phyloP scores from a whole-genome alignment of 2,797 vertebrate species.

The Hippopotamyrus pictus region DNA sequence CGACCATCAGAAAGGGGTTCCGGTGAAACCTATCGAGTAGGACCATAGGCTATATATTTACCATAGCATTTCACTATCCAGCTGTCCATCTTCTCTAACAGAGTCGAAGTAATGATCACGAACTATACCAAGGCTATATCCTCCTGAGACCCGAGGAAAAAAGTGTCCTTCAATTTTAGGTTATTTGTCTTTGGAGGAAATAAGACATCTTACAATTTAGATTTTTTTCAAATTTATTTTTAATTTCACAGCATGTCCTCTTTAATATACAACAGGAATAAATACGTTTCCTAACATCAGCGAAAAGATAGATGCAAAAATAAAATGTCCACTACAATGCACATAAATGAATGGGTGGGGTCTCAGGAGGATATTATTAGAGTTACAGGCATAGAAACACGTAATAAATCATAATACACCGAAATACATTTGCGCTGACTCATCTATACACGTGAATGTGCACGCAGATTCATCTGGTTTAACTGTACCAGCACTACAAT shows the following conservation, averaged over 20 bases:
- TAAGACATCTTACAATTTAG: too few relatives aligned
- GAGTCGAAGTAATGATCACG: background rate
- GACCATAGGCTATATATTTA: background rate
- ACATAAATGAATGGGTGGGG: too few relatives aligned
- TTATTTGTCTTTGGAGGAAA: too few relatives aligned
- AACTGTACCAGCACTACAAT: background rate
- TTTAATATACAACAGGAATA: too few relatives aligned
- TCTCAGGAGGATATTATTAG: background rate
- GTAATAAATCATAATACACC: background rate
- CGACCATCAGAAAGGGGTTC: background rate
- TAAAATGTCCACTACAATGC: too few relatives aligned
- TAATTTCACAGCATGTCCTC: too few relatives aligned
- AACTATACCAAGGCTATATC: background rate
- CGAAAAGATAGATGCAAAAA: too few relatives aligned
- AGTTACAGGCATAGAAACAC: background rate
- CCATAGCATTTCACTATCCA: background rate
- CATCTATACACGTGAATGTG: background rate
- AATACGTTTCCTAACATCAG: too few relatives aligned
- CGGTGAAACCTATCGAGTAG: background rate
- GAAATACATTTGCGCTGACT: background rate
- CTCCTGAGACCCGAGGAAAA: too few relatives aligned
- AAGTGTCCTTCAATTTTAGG: too few relatives aligned
- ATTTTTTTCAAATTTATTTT: too few relatives aligned
- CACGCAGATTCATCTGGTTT: background rate
- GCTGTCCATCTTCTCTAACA: background rate